phyloP scores from a whole-genome alignment of 2,113 vertebrate genomes.

The Sinocyclocheilus maitianheensis region DNA sequence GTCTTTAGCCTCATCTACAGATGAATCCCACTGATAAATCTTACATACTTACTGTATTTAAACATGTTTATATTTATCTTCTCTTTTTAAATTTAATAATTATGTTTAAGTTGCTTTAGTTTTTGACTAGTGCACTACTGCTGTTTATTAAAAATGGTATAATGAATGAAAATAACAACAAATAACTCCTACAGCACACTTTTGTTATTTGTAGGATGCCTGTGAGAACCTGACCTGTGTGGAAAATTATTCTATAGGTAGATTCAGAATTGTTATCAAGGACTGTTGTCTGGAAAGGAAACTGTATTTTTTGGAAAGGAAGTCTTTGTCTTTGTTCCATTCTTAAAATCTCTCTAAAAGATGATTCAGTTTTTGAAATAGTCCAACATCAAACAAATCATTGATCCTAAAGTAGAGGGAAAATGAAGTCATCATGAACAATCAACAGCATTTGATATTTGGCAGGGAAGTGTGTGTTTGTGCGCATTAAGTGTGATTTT shows the following conservation, averaged over 20 bases:
- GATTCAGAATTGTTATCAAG: slow-evolving; percentile 12
- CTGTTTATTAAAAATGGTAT: not conserved
- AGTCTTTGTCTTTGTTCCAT: slow-evolving; percentile 14
- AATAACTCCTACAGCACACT: not conserved
- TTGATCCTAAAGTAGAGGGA: not conserved
- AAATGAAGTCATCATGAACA: not conserved
- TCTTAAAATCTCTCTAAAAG: not conserved
- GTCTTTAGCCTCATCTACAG: not conserved
- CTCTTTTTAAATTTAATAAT: not conserved
- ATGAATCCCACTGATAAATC: not conserved
- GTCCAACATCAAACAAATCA: slow-evolving; percentile 1
- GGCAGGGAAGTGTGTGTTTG: too few relatives aligned
- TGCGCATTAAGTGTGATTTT: not conserved
- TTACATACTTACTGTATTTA: not conserved
- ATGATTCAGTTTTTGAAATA: not conserved
- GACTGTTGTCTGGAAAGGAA: slow-evolving; percentile 29
- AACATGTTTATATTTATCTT: not conserved
- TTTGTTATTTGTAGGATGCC: not conserved
- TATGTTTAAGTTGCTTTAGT: not conserved
- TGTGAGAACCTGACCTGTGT: not conserved
- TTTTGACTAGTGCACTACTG: not conserved
- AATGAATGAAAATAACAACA: not conserved
- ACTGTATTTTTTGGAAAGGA: slow-evolving; percentile 3
- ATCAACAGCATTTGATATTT: not conserved
- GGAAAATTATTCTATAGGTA: slow-evolving; percentile 3